Conservation (phyloP, 2,113 vertebrate genomes). For the Anser brachyrhynchus region DNA sequence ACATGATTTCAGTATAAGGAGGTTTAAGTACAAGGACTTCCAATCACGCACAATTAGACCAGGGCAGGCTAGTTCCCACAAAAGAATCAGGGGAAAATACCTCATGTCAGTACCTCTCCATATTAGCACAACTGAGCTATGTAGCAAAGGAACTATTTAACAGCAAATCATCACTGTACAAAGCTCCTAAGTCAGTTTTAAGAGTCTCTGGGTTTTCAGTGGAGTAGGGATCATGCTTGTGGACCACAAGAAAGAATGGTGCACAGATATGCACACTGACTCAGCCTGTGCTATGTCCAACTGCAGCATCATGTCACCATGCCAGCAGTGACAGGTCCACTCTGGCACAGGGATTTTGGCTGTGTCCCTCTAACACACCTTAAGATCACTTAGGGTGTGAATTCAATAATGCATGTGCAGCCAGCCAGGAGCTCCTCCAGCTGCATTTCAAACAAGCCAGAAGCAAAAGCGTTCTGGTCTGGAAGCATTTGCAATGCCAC, state of each 20-base stretch:
- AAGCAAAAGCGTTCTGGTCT: neutral
- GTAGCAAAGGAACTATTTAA: neutral
- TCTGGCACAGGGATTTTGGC: neutral
- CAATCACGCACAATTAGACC: neutral
- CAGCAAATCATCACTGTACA: neutral
- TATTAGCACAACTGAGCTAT: neutral
- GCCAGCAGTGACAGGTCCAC: neutral
- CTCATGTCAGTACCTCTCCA: neutral
- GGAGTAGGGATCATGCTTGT: neutral
- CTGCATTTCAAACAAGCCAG: neutral
- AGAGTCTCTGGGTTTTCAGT: neutral
- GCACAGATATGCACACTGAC: neutral
- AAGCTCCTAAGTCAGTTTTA: neutral
- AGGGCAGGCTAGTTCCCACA: neutral
- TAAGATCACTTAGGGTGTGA: neutral
- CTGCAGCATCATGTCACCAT: neutral
- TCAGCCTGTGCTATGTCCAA: neutral
- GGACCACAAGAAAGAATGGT: neutral
- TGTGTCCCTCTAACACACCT: neutral
- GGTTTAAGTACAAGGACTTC: too few relatives aligned
- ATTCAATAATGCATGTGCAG: rapidly evolving
- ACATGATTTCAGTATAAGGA: neutral
- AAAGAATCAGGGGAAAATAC: neutral
- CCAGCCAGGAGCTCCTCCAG: neutral
- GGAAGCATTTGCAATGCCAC: neutral